phyloP scores from a whole-genome alignment of 1,140 invertebrate genomes.

The Battus philenor region DNA sequence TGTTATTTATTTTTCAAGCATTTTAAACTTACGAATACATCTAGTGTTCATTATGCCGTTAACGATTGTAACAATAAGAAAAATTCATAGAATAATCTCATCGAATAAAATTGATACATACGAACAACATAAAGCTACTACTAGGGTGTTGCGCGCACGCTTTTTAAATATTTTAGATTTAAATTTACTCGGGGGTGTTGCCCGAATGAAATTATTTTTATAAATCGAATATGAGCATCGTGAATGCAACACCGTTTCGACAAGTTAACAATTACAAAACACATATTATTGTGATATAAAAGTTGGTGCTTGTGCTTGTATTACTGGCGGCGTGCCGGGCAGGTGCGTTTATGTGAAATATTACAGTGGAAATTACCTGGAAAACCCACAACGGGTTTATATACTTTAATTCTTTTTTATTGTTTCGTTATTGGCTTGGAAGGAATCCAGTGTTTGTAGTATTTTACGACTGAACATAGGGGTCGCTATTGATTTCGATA shows the following conservation, averaged over 20 bases:
- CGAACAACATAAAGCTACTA: slow-evolving; percentile 73
- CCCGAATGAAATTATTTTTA: background rate
- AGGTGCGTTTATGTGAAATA: slow-evolving; percentile 73
- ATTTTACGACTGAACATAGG: background rate
- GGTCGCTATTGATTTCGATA: too few species aligned
- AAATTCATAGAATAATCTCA: slow-evolving; percentile 37
- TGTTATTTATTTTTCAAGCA: background rate
- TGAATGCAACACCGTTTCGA: slow-evolving; percentile 60
- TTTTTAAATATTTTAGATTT: background rate
- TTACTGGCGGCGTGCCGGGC: slow-evolving; percentile 74
- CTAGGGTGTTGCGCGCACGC: slow-evolving; percentile 55
- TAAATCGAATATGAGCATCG: slow-evolving; percentile 18
- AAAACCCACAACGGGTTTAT: slow-evolving; percentile 46
- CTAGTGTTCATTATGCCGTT: slow-evolving; percentile 42
- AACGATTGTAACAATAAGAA: slow-evolving; percentile 37
- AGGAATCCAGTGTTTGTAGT: slow-evolving; percentile 15
- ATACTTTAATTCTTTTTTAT: slow-evolving; percentile 42
- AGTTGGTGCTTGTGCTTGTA: slow-evolving; percentile 72
- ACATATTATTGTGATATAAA: slow-evolving; percentile 71
- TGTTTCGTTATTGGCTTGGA: slow-evolving; percentile 32
- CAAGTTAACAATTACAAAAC: slow-evolving; percentile 68
- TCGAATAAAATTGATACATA: slow-evolving; percentile 49
- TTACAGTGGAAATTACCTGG: slow-evolving; percentile 68
- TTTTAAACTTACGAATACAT: background rate
- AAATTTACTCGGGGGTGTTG: background rate